Percentiles rank a stretch among this genome's conserved stretches.
Conservation (phyloP, 2,888 invertebrate genomes). For the Heliconius sara region DNA sequence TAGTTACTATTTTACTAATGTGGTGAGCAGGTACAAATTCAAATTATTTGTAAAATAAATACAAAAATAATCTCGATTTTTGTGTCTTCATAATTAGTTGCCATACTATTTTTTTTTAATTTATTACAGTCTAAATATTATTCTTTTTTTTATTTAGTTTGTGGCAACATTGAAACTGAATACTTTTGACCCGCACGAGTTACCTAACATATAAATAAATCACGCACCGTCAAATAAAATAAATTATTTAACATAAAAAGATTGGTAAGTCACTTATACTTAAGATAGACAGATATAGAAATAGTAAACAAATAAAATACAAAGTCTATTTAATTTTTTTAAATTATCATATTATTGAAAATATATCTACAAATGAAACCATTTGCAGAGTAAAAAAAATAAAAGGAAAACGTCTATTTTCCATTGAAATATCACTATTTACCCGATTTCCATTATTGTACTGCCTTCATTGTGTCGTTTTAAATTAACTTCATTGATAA, state of each 20-base stretch:
- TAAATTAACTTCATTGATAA: not conserved
- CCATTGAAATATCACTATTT: conserved; percentile 56
- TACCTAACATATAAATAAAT: conserved; percentile 9
- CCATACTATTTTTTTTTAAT: not conserved
- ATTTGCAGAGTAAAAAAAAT: conserved; percentile 83
- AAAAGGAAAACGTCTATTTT: conserved; percentile 69
- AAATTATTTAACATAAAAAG: conserved; percentile 30
- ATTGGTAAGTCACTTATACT: conserved; percentile 33
- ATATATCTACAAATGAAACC: conserved; percentile 79
- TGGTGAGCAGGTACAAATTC: not conserved
- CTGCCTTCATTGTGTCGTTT: not conserved
- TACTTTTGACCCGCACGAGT: conserved; percentile 1
- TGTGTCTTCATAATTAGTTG: conserved; percentile 11
- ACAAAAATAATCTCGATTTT: conserved; percentile 22
- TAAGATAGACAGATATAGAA: not conserved
- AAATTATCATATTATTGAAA: conserved; percentile 56
- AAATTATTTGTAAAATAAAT: conserved; percentile 24
- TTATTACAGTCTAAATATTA: conserved; percentile 2
- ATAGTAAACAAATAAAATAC: conserved; percentile 52
- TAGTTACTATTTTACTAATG: not conserved
- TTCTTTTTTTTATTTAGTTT: not conserved
- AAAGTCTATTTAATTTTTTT: conserved; percentile 73
- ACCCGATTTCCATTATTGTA: conserved; percentile 17
- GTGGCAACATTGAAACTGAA: conserved; percentile 1
- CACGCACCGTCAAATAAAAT: conserved; percentile 31